Conservation (phyloP, 2,888 invertebrate species). For the Drosophila incognita region DNA sequence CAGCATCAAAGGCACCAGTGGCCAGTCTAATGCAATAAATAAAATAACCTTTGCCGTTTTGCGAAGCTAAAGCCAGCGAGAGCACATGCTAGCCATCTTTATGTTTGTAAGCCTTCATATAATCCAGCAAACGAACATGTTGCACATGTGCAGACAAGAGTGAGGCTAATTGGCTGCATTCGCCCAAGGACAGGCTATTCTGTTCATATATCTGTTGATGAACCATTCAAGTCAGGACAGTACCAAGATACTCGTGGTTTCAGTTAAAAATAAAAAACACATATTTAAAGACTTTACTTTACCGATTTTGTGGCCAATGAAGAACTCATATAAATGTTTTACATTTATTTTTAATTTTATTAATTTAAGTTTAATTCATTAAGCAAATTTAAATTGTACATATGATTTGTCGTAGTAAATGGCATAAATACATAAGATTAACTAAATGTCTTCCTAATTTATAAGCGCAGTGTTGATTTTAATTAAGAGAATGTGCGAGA, state of each 20-base stretch:
- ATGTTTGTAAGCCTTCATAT: constrained; percentile 61
- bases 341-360: neutral
- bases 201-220: constrained; percentile 13
- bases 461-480: neutral
- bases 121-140: constrained; percentile 51
- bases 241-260: neutral
- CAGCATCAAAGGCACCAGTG: constrained; percentile 23
- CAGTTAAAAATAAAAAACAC: neutral
- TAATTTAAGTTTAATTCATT: neutral
- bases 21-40: constrained; percentile 60
- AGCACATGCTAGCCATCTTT: constrained; percentile 61
- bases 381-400: neutral
- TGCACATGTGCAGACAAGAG: constrained; percentile 27
- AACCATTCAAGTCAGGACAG: constrained; percentile 5
- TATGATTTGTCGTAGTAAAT: neutral
- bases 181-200: neutral
- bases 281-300: neutral
- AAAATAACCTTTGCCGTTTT: constrained; percentile 59
- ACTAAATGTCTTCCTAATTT: neutral
- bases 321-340: neutral
- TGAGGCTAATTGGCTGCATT: constrained; percentile 36
- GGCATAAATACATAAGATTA: neutral
- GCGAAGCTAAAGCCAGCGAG: constrained; percentile 24
- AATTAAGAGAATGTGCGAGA: neutral
- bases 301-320: neutral